These are phyloP conservation scores for Ligdia adustata DNA, from an alignment of 2,888 invertebrate genomes.

Conservation along the genomic window DNA sequence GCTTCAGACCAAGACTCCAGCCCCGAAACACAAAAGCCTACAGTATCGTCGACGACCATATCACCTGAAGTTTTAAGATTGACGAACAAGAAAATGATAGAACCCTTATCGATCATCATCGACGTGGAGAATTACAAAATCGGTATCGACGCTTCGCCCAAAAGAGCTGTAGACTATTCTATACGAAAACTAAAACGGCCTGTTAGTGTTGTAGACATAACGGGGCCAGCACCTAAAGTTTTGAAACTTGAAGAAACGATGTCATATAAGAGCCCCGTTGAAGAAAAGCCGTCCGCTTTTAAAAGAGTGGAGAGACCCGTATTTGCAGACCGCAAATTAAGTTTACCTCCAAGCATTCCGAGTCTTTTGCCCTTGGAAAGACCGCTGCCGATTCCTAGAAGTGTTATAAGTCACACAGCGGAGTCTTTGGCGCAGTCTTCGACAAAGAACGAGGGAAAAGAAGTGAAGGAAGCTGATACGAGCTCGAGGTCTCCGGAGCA, in stretches of 20 bases:
- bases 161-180: constrained; percentile 77
- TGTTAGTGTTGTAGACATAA: constrained; percentile 46
- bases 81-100: constrained; percentile 69
- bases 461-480: constrained; percentile 52
- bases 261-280: constrained; percentile 34
- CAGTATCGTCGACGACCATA: constrained; percentile 82
- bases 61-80: constrained; percentile 67
- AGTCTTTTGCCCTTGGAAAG: constrained; percentile 46
- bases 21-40: constrained; percentile 77
- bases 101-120: constrained; percentile 75
- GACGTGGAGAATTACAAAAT: constrained; percentile 80
- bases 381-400: constrained; percentile 45
- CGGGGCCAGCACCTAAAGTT: constrained; percentile 63
- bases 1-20: constrained; percentile 82
- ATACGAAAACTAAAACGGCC: constrained; percentile 71
- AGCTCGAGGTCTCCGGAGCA: constrained; percentile 66
- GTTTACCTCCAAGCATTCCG: constrained; percentile 66
- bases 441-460: constrained; percentile 21
- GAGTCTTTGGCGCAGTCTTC: constrained; percentile 65
- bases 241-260: constrained; percentile 43
- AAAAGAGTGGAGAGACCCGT: constrained; percentile 50
- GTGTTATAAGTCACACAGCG: constrained; percentile 77
- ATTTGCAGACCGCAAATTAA: constrained; percentile 52
- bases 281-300: constrained; percentile 59
- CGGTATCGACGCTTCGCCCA: constrained; percentile 76